These are phyloP conservation scores for Pithys albifrons DNA, from an alignment of 2,113 vertebrate genomes.

Conservation along the genomic window DNA sequence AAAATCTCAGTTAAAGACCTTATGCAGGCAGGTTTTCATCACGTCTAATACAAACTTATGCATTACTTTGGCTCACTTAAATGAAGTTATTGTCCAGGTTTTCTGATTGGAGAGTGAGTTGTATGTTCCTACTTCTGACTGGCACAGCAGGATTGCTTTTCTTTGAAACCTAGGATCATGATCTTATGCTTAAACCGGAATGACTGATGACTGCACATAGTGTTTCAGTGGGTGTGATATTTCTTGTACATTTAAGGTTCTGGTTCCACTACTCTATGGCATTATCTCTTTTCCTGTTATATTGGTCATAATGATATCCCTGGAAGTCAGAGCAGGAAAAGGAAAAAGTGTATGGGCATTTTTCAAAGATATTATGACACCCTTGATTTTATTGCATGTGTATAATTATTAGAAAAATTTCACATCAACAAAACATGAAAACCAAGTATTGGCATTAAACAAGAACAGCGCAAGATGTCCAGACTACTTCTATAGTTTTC, in stretches of 20 bases:
- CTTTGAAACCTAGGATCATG: not conserved
- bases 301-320: not conserved
- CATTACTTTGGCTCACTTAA: not conserved
- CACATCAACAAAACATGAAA: not conserved
- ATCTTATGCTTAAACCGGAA: not conserved
- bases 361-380: not conserved
- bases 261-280: not conserved
- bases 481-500: not conserved
- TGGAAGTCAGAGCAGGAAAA: not conserved
- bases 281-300: not conserved
- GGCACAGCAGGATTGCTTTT: not conserved
- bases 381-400: not conserved
- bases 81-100: not conserved
- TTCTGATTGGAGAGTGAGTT: not conserved
- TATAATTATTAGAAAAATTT: accelerated
- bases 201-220: accelerated
- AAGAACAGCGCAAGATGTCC: not conserved
- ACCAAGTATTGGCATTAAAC: not conserved
- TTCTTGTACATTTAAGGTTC: not conserved
- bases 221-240: not conserved
- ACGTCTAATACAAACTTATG: not conserved
- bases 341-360: not conserved
- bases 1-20: not conserved
- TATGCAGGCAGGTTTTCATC: not conserved
- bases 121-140: not conserved